Base-by-base conservation (phyloP, 2,888 invertebrate genomes). In the Cheilosia vulpina region DNA sequence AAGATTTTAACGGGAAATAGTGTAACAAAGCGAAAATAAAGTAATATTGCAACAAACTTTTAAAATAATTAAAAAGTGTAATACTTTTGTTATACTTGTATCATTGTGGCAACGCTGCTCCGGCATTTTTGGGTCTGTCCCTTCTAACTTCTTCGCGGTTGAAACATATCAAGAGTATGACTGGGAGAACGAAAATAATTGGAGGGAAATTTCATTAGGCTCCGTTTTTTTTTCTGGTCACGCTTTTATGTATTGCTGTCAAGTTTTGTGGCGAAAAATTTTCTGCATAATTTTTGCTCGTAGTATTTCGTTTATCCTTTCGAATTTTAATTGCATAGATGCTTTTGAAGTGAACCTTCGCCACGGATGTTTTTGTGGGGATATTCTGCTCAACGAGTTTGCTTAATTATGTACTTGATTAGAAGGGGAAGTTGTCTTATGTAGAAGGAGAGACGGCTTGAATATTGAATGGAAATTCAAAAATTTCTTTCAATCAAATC, bases 181-280 rank as follows among this genome's bases (percentile, higher is more conserved):
- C 19, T n/a, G 24, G 24, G 13, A 65, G 57, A 65, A 60, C 34
- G 24, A 68, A 47, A 50, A 66, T 65, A 76, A 76, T 76, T 66
- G 58, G 58, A 76, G 31, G 58, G 60, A 45, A 68, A 60, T 76
- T 76, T 76, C 66, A 53, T 76, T 68, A 60, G 65, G 47, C 50
- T 52, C 41, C 27, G n/a, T 38, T 24, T 15, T 3, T 43, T 11
- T 53, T 55, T 47, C 17, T 43, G 1, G 53, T 47, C 50, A 31
- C 17, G 52, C 17, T 34, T 55, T 47, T 55, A 24, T 63, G 34
- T 24, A 55, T 34, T 11, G 15, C 21, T 34, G 17, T 31, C 41
- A 45, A 55, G 47, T 75, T 41, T 53, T 63, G 63, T 21, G 63
- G 47, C 17, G 2, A 21, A 57, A 41, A 52, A 58, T 73, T 52